A percentile compares a stretch with the other conserved stretches of the same genome.
Conservation (phyloP, 64 coral and sea anemone genomes). For the Orbicella faveolata region DNA sequence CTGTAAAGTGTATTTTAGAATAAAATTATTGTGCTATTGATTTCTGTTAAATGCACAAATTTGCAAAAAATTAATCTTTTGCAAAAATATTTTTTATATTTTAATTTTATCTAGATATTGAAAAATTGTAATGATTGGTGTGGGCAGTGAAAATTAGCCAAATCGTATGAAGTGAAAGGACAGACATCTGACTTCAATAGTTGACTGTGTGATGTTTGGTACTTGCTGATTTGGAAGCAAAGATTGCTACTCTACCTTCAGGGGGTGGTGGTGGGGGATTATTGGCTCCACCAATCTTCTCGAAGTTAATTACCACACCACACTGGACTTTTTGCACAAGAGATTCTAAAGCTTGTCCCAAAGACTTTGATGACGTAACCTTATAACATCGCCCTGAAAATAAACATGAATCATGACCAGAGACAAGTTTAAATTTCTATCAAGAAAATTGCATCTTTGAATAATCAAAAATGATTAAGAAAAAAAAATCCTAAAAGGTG, state of each 20-base stretch:
- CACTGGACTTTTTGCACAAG: constrained; percentile 92
- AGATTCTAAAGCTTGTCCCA: constrained; percentile 88
- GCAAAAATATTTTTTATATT: too few relatives aligned
- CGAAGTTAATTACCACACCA: constrained; percentile 98
- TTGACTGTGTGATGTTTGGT: not conserved
- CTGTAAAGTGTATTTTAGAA: too few relatives aligned
- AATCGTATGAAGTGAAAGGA: not conserved
- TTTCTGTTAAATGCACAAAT: too few relatives aligned
- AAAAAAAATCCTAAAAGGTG: not conserved
- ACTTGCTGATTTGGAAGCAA: not conserved
- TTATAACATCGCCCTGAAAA: constrained; percentile 91
- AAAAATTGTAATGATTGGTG: too few relatives aligned
- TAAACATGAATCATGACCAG: not conserved
- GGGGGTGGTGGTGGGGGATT: constrained; percentile 48
- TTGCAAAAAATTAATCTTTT: too few relatives aligned
- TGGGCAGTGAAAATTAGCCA: too few relatives aligned
- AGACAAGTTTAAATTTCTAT: not conserved
- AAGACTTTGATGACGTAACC: constrained; percentile 79
- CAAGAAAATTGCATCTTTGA: not conserved
- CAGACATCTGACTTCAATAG: not conserved
- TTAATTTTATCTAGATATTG: too few relatives aligned
- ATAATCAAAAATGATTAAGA: not conserved
- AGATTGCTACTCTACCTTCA: constrained; percentile 37
- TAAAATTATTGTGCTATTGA: too few relatives aligned
- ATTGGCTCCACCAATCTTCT: constrained; percentile 92